Percentiles rank a stretch among this genome's conserved stretches.
Evolutionary conservation across 2,888 invertebrate genomes (phyloP).

Genomic region (Drosophila setosimentum): DNA sequence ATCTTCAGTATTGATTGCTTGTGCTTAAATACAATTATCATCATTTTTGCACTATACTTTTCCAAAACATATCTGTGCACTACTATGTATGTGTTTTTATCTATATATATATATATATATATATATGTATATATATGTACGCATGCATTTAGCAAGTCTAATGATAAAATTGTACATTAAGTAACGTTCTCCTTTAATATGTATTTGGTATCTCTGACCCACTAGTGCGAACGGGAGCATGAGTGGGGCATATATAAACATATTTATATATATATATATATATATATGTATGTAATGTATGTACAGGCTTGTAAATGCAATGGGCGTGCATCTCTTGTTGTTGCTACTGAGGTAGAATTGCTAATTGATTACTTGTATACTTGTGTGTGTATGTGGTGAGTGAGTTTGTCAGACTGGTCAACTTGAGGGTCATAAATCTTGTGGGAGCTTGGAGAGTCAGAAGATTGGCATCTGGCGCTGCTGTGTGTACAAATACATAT

Average conservation of each 20-base stretch:
- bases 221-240: not conserved
- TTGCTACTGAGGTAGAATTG: constrained; percentile 9
- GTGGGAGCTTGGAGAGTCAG: not conserved
- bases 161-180: not conserved
- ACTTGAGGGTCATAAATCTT: constrained; percentile 27
- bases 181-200: not conserved
- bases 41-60: not conserved
- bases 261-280: not conserved
- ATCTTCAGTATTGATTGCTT: not conserved
- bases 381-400: not conserved
- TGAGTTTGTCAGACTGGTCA: not conserved
- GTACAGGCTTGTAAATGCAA: constrained; percentile 2
- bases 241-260: not conserved
- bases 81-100: too few species aligned
- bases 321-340: constrained; percentile 17
- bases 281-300: not conserved
- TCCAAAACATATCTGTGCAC: too few species aligned
- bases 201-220: constrained; percentile 1
- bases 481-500: not conserved
- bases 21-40: not conserved
- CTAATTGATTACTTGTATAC: constrained; percentile 20
- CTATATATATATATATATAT: not conserved
- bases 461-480: constrained; percentile 4
- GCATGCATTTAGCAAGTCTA: not conserved
- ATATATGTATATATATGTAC: not conserved